Evolutionary conservation across 2,888 invertebrate species (phyloP).

Genomic region (Yponomeuta plumbellus): DNA sequence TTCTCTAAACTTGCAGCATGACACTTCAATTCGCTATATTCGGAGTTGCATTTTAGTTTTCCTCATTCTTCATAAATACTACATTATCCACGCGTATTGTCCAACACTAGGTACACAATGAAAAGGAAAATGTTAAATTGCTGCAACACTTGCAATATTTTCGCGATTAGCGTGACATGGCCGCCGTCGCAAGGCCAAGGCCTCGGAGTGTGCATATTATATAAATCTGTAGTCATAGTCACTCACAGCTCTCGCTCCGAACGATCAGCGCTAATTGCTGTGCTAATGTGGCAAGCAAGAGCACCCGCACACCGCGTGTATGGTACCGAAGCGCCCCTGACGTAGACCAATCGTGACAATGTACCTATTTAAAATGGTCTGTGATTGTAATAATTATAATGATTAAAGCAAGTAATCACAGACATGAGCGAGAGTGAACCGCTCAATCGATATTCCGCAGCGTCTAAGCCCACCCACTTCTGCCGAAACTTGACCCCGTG

Average conservation of each 20-base stretch:
- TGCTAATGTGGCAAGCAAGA: constrained; percentile 34
- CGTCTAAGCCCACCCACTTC: not conserved
- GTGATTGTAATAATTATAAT: not conserved
- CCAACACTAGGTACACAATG: not conserved
- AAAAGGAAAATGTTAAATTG: not conserved
- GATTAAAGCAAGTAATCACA: not conserved
- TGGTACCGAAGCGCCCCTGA: not conserved
- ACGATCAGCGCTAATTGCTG: constrained; percentile 32
- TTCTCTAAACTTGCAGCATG: no score
- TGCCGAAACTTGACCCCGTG: constrained; percentile 1
- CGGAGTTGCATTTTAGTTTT: no score
- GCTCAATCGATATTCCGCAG: not conserved
- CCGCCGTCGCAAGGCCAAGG: constrained; percentile 48
- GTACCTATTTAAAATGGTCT: not conserved
- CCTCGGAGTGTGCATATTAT: constrained; percentile 35
- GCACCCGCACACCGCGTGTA: constrained; percentile 16
- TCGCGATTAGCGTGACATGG: constrained; percentile 22
- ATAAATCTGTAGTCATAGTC: constrained; percentile 33
- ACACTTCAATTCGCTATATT: no score
- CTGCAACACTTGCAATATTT: constrained; percentile 12
- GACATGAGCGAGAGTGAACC: not conserved
- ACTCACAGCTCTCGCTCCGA: not conserved
- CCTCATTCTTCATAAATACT: no score
- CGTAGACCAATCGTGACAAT: no score
- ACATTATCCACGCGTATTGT: not conserved